These are phyloP conservation scores for Camponotus fellah DNA, from an alignment of 2,888 invertebrate species.

Conservation along the genomic window DNA sequence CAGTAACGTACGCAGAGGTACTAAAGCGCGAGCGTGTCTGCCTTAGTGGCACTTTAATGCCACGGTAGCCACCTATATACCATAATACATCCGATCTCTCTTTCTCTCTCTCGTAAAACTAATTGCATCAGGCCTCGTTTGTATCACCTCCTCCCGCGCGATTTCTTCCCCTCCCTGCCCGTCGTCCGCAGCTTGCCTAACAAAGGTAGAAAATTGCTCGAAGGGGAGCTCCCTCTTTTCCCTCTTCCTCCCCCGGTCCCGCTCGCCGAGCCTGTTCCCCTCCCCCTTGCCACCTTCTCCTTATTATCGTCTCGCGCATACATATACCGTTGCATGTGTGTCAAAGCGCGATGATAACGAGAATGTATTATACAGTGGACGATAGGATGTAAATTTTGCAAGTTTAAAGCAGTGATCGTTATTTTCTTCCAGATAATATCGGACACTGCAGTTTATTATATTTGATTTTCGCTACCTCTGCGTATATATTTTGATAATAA, in stretches of 20 bases:
- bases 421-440: slow-evolving; percentile 55
- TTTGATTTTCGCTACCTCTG: slow-evolving; percentile 54
- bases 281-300: slow-evolving; percentile 35
- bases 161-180: slow-evolving; percentile 53
- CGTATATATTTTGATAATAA: slow-evolving; percentile 31
- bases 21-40: slow-evolving; percentile 78
- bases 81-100: slow-evolving; percentile 70
- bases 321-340: slow-evolving; percentile 61
- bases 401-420: slow-evolving; percentile 48
- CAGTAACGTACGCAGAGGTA: slow-evolving; percentile 73
- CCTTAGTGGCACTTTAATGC: slow-evolving; percentile 80
- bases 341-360: slow-evolving; percentile 57
- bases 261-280: slow-evolving; percentile 13
- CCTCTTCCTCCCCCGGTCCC: neutral
- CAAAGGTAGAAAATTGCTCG: slow-evolving; percentile 79
- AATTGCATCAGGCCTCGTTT: slow-evolving; percentile 83
- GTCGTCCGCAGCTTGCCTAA: slow-evolving; percentile 71
- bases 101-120: slow-evolving; percentile 80
- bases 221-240: slow-evolving; percentile 43
- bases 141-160: slow-evolving; percentile 72
- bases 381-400: slow-evolving; percentile 65
- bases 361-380: slow-evolving; percentile 71
- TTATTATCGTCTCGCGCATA: slow-evolving; percentile 52
- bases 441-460: slow-evolving; percentile 40
- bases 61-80: slow-evolving; percentile 74